These are phyloP conservation scores for Periophthalmus magnuspinnatus DNA, from an alignment of 2,797 vertebrate genomes.

Conservation along the genomic window DNA sequence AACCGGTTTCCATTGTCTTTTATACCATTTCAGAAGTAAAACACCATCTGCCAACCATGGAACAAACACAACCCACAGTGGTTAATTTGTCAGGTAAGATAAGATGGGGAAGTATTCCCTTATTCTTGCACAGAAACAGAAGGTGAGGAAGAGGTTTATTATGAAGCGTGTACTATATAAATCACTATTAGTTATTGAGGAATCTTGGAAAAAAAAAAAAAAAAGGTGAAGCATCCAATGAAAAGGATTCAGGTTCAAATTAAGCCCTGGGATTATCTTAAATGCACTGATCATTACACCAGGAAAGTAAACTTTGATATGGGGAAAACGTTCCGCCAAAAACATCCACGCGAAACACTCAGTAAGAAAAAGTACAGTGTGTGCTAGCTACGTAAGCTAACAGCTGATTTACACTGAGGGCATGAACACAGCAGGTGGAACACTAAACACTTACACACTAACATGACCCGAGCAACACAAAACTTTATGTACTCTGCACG, in stretches of 20 bases:
- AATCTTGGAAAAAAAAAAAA: no score
- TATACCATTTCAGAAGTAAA: no score
- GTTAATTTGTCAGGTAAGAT: background rate
- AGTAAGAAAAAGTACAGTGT: conserved; percentile 16
- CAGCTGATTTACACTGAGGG: conserved; percentile 35
- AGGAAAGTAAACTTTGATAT: background rate
- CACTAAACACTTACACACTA: background rate
- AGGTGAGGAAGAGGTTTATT: background rate
- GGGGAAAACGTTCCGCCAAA: background rate
- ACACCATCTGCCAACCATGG: no score
- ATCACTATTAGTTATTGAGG: background rate
- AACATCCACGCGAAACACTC: background rate
- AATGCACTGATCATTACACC: background rate
- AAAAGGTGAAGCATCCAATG: background rate
- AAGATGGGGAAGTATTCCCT: background rate
- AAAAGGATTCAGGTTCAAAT: background rate
- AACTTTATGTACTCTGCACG: background rate
- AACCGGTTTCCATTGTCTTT: no score
- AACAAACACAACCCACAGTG: no score
- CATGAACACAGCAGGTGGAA: background rate
- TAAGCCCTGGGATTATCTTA: background rate
- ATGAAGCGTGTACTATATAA: background rate
- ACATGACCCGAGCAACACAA: background rate
- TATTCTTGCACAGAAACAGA: no score
- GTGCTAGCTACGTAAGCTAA: conserved; percentile 56